Evolutionary conservation across 2,113 vertebrate genomes (phyloP).

Genomic region (Spilogale gracilis): DNA sequence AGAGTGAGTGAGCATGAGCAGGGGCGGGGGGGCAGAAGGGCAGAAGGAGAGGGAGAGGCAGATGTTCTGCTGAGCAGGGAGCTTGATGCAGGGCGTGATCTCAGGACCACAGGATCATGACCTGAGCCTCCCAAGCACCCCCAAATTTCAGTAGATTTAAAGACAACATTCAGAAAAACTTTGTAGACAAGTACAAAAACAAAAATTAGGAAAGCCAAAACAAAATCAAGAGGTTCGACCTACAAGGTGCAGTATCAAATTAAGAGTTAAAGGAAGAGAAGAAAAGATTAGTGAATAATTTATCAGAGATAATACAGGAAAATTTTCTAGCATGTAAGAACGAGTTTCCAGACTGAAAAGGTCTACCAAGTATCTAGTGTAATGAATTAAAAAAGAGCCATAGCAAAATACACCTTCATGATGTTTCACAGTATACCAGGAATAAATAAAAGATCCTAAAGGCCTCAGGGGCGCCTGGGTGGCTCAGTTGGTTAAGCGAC

Average conservation of each 20-base stretch:
- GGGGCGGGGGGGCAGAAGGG: too few species aligned
- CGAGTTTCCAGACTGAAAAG: neutral
- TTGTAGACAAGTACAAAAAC: neutral
- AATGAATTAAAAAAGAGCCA: neutral
- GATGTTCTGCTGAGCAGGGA: too few species aligned
- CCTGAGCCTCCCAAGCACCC: neutral
- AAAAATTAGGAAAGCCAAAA: constrained; percentile 49
- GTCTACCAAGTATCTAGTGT: neutral
- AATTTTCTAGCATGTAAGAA: neutral
- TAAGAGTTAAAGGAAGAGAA: neutral
- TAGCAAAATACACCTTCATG: neutral
- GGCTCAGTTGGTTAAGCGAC: too few species aligned
- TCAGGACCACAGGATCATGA: neutral
- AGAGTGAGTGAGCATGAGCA: too few species aligned
- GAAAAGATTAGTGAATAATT: neutral
- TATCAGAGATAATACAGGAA: neutral
- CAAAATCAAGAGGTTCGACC: neutral
- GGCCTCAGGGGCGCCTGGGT: neutral
- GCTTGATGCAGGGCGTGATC: too few species aligned
- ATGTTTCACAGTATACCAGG: neutral
- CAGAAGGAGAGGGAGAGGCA: too few species aligned
- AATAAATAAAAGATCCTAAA: neutral
- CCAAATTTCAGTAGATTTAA: neutral
- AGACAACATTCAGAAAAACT: neutral
- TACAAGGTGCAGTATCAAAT: neutral